These are phyloP conservation scores for Platysteira castanea DNA, from an alignment of 2,113 vertebrate species.

Conservation along the genomic window DNA sequence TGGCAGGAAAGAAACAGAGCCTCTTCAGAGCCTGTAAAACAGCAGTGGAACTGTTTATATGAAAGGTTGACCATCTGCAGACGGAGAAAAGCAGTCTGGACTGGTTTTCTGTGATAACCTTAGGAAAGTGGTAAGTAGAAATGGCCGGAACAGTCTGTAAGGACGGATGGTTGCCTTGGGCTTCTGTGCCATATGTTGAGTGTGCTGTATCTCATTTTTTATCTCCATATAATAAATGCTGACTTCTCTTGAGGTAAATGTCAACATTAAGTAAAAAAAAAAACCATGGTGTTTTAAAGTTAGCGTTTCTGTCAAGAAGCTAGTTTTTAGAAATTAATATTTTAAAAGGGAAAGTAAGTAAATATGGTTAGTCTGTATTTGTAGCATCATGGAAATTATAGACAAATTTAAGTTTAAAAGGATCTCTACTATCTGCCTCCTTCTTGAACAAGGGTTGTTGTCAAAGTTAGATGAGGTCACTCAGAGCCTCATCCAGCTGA, in stretches of 20 bases:
- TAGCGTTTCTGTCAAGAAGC: neutral
- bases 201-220: neutral
- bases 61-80: conserved; percentile 6
- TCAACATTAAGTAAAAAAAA: conserved; percentile 13
- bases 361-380: neutral
- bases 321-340: neutral
- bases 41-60: neutral
- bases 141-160: neutral
- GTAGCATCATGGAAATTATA: neutral
- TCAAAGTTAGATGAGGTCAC: neutral
- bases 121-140: neutral
- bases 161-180: neutral
- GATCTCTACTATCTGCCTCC: neutral
- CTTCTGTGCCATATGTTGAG: conserved; percentile 28
- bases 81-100: neutral
- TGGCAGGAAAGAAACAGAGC: neutral
- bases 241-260: conserved; percentile 1
- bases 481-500: neutral
- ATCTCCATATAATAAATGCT: neutral
- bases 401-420: neutral
- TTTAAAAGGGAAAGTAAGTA: neutral
- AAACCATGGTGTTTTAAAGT: neutral
- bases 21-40: neutral
- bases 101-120: neutral
- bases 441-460: neutral